Base-by-base conservation (phyloP, 2,888 invertebrate species). In the Sesamia inferens region DNA sequence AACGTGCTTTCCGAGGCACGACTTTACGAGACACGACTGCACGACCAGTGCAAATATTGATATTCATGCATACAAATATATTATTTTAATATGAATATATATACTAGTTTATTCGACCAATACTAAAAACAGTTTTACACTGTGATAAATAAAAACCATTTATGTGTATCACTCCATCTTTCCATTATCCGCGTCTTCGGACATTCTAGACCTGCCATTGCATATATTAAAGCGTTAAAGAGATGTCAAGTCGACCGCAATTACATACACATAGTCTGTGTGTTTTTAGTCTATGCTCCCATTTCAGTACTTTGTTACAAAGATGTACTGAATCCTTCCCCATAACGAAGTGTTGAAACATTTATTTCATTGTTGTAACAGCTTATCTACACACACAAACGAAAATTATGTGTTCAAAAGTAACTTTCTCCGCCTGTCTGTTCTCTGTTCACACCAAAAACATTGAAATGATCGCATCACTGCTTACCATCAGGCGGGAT, bases 151-250 rank as follows among this genome's bases (percentile, higher is more conserved):
- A 39, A 39, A 39, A 6, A 39, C 39, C 44, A 44, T 44, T 7
- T 11, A 0, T n/a, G 6, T 7, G 48, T 7, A 11, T 13, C 5
- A 61, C 61, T 76, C 78, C 65, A 48, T 42, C 0, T 4, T 22
- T 44, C 55, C 42, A 59, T 71, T 62, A 48, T 76, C 48, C 3
- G 13, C 48, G 31, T 31, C 19, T 22, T 4, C 1, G 65, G 7
- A 42, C 59, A 19, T 65, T 39, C 16, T 54, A 71, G 64, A 44
- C 55, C 22, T 31, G 0, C 66, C 24, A 31, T 57, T 81, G 47
- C 76, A 81, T 76, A 80, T 72, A 69, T 81, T 69, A 72, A 47
- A 44, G 13, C 19, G n/a, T 19, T 72, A 72, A 76, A 76, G 71
- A 72, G 54, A 51, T 55, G 81, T 67, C 68, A 81, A 79, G 62